phyloP scores from a whole-genome alignment of 2,113 vertebrate species.

The Mobula hypostoma region DNA sequence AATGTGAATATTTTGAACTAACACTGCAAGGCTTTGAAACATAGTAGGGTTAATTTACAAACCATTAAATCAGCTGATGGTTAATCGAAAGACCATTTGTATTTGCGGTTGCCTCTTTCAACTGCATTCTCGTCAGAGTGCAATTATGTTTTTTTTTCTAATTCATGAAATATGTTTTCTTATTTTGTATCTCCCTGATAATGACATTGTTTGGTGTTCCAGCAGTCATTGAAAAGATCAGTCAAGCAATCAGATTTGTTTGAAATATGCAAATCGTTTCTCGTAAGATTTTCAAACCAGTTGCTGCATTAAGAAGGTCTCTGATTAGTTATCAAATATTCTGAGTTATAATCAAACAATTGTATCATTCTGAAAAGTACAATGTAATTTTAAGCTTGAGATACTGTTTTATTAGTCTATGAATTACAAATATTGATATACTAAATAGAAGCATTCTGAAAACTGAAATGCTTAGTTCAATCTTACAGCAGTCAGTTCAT shows the following conservation, averaged over 20 bases:
- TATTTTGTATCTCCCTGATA: not conserved
- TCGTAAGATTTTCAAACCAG: constrained; percentile 4
- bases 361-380: not conserved
- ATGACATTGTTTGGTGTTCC: not conserved
- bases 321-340: not conserved
- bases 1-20: too few species aligned
- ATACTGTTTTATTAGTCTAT: not conserved
- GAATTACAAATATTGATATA: too few species aligned
- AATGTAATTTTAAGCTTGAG: not conserved
- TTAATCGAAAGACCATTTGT: too few species aligned
- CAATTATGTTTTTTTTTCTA: not conserved
- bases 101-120: not conserved
- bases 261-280: not conserved
- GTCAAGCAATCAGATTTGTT: not conserved
- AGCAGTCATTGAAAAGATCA: not conserved
- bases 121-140: not conserved
- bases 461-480: not conserved
- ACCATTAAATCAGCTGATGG: too few species aligned
- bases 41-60: too few species aligned
- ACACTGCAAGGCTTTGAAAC: too few species aligned
- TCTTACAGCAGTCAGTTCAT: not conserved
- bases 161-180: not conserved
- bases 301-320: not conserved
- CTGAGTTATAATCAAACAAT: not conserved
- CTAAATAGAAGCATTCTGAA: not conserved